Base-by-base conservation (phyloP, 2,797 vertebrate species). In the Bradypodion pumilum region DNA sequence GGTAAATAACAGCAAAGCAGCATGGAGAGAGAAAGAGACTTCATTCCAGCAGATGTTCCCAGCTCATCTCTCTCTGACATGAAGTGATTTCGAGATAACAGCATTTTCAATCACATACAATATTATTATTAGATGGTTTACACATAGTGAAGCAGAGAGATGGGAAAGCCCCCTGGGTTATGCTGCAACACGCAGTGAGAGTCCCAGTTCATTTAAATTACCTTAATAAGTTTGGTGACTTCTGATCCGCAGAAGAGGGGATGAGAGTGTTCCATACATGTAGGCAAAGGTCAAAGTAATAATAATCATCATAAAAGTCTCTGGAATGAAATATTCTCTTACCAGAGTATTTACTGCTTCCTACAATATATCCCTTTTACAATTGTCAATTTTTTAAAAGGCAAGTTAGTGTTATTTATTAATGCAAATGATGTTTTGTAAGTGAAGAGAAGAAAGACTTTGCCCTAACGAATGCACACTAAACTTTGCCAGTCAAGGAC, bases 201-300 rank as follows among this genome's bases (percentile, higher is more conserved):
- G 84, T 81, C 79, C 79, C 84, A 82, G 74, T 78, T 82, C 80
- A 82, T 76, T 85, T 81, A 81, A 81, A 85, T 70, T 81, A 70
- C 65, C 79, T 81, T 85, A 85, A 85, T 85, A 85, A 85, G 78
- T 81, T 77, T 76, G 79, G 56, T 49, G 73, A 76, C 79, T 85
- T 85, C 79, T 81, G 84, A 81, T 77, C 74, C 74, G 81, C 63
- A 76, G 79, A 69, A 70, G 65, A 85, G 7, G 10, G 52, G 21
- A 35, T 63, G 73, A 76, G 52, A 81, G 49, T 25, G 80, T 73
- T 78, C 44, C 35, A 42, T 35, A 63, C 7, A 27, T 37, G 13
- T 32, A 73, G 32, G 2, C 42, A 82, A 82, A 86, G 85, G 80
- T 86, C 80, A 82, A 37, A 68, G 62, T 82, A 78, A 82, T 82